A percentile compares a stretch with the other conserved stretches of the same genome.
These are phyloP conservation scores for Charanyca ferruginea DNA, from an alignment of 2,888 invertebrate species.

Conservation along the genomic window DNA sequence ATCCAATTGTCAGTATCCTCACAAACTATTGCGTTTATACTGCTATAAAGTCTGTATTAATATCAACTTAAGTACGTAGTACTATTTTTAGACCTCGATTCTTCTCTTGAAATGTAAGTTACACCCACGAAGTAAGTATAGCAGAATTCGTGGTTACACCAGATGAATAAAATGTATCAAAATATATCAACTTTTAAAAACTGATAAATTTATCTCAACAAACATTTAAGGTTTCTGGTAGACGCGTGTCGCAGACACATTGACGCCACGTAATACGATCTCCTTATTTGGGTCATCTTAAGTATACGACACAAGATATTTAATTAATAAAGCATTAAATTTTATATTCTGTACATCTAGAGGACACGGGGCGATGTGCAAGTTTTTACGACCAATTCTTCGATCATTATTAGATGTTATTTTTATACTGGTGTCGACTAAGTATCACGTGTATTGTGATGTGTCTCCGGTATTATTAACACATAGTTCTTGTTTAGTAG, in stretches of 20 bases:
- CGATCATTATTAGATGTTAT: constrained; percentile 24
- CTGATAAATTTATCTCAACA: constrained; percentile 5
- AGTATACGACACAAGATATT: constrained; percentile 48
- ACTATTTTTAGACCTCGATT: too few species aligned
- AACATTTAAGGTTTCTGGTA: constrained; percentile 24
- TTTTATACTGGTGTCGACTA: constrained; percentile 5
- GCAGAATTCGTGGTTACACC: too few species aligned
- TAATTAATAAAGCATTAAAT: constrained; percentile 31
- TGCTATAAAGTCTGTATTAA: too few species aligned
- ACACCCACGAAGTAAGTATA: too few species aligned
- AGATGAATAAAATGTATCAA: too few species aligned
- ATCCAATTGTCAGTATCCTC: too few species aligned
- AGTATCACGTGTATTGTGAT: constrained; percentile 45
- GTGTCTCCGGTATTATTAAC: constrained; percentile 10
- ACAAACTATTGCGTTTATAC: too few species aligned
- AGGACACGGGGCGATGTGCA: constrained; percentile 38
- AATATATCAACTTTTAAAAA: constrained; percentile 12
- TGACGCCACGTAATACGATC: constrained; percentile 55
- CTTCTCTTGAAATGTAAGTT: too few species aligned
- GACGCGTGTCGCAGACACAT: constrained; percentile 44
- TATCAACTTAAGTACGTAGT: too few species aligned
- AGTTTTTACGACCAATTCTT: constrained; percentile 42
- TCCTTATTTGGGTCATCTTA: constrained; percentile 56
- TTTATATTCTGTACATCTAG: constrained; percentile 39
- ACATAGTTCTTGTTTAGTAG: background rate